Base-by-base conservation (phyloP, 2,797 vertebrate species). In the Chelon auratus region DNA sequence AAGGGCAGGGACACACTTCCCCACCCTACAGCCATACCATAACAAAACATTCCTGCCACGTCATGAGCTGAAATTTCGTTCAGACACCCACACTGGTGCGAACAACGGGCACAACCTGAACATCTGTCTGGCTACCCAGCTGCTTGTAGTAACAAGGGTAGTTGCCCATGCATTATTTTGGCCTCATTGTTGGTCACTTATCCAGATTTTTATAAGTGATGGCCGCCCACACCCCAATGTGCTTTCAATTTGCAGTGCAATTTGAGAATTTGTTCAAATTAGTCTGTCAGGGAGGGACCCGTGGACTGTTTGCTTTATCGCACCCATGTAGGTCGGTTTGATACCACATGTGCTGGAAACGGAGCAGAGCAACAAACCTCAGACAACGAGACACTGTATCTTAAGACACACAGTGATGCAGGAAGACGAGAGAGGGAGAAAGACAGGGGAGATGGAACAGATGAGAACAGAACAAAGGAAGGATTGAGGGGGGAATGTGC, bases 261-360 rank as follows among this genome's bases (percentile, higher is more conserved):
- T 95, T 95, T 94, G 94, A 95, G 94, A 95, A 95, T 95, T 95
- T 95, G 94, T 94, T 93, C 93, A 94, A 95, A 95, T 95, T 95
- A 93, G 92, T 91, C 93, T 93, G 92, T 94, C 92, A 91, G 89
- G 91, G 90, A 93, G 85, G 89, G 84, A 92, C 90, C 24, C 75
- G 67, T 55, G 89, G 90, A 94, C 91, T 93, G 91, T 94, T 94
- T 93, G 88, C 92, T 94, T 93, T 94, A 93, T 94, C 92, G 88
- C 91, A 88, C 89, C 92, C 92, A 87, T 86, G 91, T 90, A 91
- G 91, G 91, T 93, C 85, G 87, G 85, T 92, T 91, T 92, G 88
- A 93, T 92, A 89, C 92, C 92, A 94, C 91, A 93, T 94, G 93
- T 92, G 89, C 86, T 82, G 82, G 80, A 89, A 90, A 66, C 59